These are phyloP conservation scores for Vulpes vulpes DNA, from an alignment of 2,113 vertebrate genomes.

Conservation along the genomic window DNA sequence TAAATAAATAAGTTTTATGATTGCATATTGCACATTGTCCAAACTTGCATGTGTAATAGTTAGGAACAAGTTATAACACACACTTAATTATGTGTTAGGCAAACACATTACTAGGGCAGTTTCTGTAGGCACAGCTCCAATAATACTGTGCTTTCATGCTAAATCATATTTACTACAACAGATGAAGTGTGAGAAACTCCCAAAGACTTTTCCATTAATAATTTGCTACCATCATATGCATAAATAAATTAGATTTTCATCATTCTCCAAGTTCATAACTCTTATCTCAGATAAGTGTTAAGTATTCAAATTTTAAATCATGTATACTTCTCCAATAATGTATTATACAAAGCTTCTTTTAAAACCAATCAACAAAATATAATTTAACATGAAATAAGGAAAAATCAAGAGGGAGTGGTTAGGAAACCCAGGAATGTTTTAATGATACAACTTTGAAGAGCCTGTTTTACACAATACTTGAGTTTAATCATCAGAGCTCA, in stretches of 20 bases:
- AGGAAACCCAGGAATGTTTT: slow-evolving; percentile 35
- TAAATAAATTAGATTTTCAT: slow-evolving; percentile 29
- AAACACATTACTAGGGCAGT: slow-evolving; percentile 88
- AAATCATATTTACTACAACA: slow-evolving; percentile 84
- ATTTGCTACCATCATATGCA: not conserved
- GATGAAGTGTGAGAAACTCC: slow-evolving; percentile 82
- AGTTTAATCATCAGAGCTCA: slow-evolving; percentile 69
- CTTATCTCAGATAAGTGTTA: not conserved
- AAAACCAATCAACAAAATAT: slow-evolving; percentile 56
- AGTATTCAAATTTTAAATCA: slow-evolving; percentile 45
- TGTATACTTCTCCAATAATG: not conserved
- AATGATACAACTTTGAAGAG: slow-evolving; percentile 34
- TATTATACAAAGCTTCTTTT: not conserved
- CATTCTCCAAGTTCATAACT: slow-evolving; percentile 32
- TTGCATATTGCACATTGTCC: slow-evolving; percentile 81
- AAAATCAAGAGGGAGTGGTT: slow-evolving; percentile 17
- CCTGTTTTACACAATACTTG: slow-evolving; percentile 50
- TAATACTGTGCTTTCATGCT: slow-evolving; percentile 81
- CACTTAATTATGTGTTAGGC: slow-evolving; percentile 85
- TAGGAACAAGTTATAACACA: slow-evolving; percentile 84
- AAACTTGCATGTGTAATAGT: slow-evolving; percentile 72
- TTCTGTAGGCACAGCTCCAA: slow-evolving; percentile 89
- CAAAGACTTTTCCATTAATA: slow-evolving; percentile 53
- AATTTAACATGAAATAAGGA: slow-evolving; percentile 50
- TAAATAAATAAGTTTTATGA: slow-evolving; percentile 71